Evolutionary conservation across 1,140 invertebrate species (phyloP).

Genomic region (Nephila pilipes): DNA sequence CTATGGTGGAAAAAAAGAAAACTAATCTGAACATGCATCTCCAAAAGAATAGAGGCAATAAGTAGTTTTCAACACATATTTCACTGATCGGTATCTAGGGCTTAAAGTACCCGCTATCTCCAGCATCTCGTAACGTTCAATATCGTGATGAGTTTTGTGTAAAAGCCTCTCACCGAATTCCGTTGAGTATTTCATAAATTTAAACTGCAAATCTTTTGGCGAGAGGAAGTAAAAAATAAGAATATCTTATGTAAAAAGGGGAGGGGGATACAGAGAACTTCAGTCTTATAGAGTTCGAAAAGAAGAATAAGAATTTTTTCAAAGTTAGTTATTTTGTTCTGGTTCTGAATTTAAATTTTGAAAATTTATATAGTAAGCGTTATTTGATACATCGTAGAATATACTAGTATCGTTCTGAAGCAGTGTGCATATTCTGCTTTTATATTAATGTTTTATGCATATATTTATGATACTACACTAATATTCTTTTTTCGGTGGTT

Average conservation of each 20-base stretch:
- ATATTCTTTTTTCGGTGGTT: too few relatives aligned
- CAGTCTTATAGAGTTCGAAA: background rate
- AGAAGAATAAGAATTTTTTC: background rate
- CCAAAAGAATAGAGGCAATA: constrained; percentile 30
- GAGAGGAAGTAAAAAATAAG: background rate
- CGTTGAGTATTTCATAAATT: constrained; percentile 30
- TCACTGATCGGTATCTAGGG: constrained; percentile 51
- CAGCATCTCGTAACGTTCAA: constrained; percentile 9
- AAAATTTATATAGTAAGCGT: background rate
- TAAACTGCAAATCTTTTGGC: constrained; percentile 31
- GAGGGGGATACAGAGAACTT: too few relatives aligned
- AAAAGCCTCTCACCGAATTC: constrained; percentile 2
- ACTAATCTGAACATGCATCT: constrained; percentile 62
- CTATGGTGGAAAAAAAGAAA: background rate
- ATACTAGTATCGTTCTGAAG: too few relatives aligned
- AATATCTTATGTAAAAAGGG: background rate
- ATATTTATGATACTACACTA: too few relatives aligned
- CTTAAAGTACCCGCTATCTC: constrained; percentile 1
- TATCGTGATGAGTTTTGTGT: constrained; percentile 19
- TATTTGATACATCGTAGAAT: too few relatives aligned
- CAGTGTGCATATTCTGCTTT: too few relatives aligned
- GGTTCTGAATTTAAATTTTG: background rate
- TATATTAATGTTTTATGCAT: too few relatives aligned
- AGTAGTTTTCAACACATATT: constrained; percentile 62
- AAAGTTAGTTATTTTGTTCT: background rate